Percentiles rank a stretch among this genome's conserved stretches.
phyloP scores from a whole-genome alignment of 2,113 vertebrate species.

The Pogonocichla stellata region DNA sequence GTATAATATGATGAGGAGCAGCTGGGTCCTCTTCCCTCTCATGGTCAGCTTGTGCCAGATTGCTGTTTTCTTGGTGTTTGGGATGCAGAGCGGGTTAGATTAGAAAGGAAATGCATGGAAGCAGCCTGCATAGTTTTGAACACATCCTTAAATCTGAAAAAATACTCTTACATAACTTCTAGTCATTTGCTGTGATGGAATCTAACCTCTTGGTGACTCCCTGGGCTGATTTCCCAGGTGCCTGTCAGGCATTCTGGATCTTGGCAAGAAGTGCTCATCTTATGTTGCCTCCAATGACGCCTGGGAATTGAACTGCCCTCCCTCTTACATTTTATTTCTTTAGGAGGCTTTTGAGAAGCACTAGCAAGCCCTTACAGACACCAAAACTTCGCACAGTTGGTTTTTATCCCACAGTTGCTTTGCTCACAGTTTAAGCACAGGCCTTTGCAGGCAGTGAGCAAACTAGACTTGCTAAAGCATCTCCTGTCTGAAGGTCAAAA shows the following conservation, averaged over 20 bases:
- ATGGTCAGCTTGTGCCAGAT: not conserved
- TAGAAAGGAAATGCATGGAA: conserved; percentile 19
- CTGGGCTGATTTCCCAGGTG: not conserved
- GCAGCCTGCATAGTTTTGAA: not conserved
- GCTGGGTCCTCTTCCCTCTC: not conserved
- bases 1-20: not conserved
- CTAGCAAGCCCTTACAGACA: not conserved
- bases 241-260: not conserved
- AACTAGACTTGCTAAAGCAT: not conserved
- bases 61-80: not conserved
- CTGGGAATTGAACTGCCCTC: not conserved
- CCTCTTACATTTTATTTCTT: not conserved
- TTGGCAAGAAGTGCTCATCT: not conserved
- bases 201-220: not conserved
- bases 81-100: not conserved
- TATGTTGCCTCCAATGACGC: not conserved
- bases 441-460: not conserved
- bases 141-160: not conserved
- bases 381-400: not conserved
- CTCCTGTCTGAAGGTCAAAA: not conserved
- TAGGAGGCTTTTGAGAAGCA: not conserved
- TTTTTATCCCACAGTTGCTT: not conserved
- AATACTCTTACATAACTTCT: not conserved
- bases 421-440: not conserved
- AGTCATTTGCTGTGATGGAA: not conserved